Evolutionary conservation across 2,797 vertebrate genomes (phyloP).

Genomic region (Hemitrygon akajei): DNA sequence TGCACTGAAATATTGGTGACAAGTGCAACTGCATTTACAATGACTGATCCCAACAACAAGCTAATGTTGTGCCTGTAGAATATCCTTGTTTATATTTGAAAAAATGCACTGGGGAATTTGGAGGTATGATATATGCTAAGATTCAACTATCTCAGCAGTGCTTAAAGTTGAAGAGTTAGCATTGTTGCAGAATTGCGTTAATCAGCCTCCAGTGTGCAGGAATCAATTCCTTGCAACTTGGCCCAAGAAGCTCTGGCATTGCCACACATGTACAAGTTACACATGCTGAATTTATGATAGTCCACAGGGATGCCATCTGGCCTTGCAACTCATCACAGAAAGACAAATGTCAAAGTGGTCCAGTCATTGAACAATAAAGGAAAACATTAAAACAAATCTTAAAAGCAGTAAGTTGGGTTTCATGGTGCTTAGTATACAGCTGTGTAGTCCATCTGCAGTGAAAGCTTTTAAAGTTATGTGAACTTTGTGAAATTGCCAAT

Average conservation of each 20-base stretch:
- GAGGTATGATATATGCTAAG: neutral
- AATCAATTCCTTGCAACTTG: neutral
- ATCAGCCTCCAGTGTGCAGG: neutral
- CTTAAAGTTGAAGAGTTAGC: neutral
- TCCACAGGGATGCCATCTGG: constrained; percentile 14
- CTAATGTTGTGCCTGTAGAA: neutral
- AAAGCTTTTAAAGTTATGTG: neutral
- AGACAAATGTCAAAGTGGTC: neutral
- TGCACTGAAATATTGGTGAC: neutral
- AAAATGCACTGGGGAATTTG: neutral
- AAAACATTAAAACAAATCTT: constrained; percentile 1
- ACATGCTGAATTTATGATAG: neutral
- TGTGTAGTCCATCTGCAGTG: neutral
- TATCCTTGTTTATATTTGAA: neutral
- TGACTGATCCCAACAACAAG: neutral
- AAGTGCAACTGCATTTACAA: neutral
- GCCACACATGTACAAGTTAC: constrained; percentile 21
- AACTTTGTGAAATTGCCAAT: neutral
- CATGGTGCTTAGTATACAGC: neutral
- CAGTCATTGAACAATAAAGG: neutral
- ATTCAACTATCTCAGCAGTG: neutral
- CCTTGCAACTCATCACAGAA: constrained; percentile 12
- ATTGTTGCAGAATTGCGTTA: neutral
- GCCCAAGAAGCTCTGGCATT: neutral
- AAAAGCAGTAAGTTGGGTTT: neutral